These are phyloP conservation scores for Synergus japonicus DNA, from an alignment of 2,888 invertebrate genomes.

Conservation along the genomic window DNA sequence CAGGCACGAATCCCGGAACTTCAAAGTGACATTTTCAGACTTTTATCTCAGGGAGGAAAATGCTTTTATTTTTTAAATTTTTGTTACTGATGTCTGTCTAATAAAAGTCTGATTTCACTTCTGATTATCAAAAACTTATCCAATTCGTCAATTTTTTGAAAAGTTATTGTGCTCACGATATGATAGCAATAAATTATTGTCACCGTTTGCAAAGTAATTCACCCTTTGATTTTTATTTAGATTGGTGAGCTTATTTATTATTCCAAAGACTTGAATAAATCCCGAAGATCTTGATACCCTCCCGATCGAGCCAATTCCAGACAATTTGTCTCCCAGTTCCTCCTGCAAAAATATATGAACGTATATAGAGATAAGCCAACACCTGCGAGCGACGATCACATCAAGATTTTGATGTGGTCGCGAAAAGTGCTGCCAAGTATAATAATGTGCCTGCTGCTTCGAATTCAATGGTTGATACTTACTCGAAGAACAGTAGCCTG, in stretches of 20 bases:
- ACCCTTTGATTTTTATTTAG: too few relatives aligned
- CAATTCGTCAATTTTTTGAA: too few relatives aligned
- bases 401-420: conserved; percentile 27
- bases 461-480: not conserved
- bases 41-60: not conserved
- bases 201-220: too few relatives aligned
- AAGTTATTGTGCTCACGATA: too few relatives aligned
- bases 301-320: not conserved
- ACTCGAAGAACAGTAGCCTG: conserved; percentile 31
- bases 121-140: too few relatives aligned
- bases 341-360: conserved; percentile 17
- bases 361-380: conserved; percentile 1
- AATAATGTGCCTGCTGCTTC: not conserved
- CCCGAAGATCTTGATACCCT: not conserved
- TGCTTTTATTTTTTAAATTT: too few relatives aligned
- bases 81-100: too few relatives aligned
- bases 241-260: too few relatives aligned
- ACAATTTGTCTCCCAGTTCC: not conserved
- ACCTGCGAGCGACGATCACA: conserved; percentile 24
- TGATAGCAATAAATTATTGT: too few relatives aligned
- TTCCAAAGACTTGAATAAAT: not conserved
- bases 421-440: conserved; percentile 15
- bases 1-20: not conserved
- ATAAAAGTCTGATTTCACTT: too few relatives aligned
- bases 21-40: not conserved